Evolutionary conservation across 1,140 invertebrate species (phyloP), one percentile per base, ranked within the genome.

Genomic region (Zelostemma sp.): DNA sequence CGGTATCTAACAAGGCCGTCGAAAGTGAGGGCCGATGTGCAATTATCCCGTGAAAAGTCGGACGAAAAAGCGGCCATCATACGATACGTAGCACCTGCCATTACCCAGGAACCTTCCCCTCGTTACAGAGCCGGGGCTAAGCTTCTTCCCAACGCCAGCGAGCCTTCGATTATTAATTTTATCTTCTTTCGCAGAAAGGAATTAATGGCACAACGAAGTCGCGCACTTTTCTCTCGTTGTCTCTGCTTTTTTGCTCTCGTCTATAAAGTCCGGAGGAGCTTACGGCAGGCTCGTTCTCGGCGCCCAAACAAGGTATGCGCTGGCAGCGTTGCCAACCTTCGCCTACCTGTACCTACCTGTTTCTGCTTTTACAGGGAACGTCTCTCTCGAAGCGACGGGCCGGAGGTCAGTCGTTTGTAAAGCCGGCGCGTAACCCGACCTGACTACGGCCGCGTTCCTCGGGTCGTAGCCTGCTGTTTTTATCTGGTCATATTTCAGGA

Each of bases 401-500:
- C 55, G 43, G 69, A 68, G 69, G 69, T 64, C 69, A 68, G 64
- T 65, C 58, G 65, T 68, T 68, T 68, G 65, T 64, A 68, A 72
- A 64, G 69, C 31, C 64, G 57, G 45, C 53, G 79, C 79, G 80
- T 82, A 84, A 83, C 80, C 80, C 74, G 80, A 84, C 77, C 80
- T 80, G 76, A 75, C 76, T 77, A 64, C 63, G 65, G 45, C 54
- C 68, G 56, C 61, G 72, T 73, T 76, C 67, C 66, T 65, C 75
- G 67, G 76, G 68, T 82, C 79, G 81, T 80, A 80, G 82, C 81
- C 77, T 81, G 81, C 81, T 82, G 80, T 81, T 83, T 85, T 84
- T 84, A 83, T 85, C 78, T 82, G 76, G 35, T 73, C 72, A 79
- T 83, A 82, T 82, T 84, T 83, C 80, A 84, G 78, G 73, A 84